Evolutionary conservation across 2,888 invertebrate genomes (phyloP).

Genomic region (Hydrotaea diabolus): DNA sequence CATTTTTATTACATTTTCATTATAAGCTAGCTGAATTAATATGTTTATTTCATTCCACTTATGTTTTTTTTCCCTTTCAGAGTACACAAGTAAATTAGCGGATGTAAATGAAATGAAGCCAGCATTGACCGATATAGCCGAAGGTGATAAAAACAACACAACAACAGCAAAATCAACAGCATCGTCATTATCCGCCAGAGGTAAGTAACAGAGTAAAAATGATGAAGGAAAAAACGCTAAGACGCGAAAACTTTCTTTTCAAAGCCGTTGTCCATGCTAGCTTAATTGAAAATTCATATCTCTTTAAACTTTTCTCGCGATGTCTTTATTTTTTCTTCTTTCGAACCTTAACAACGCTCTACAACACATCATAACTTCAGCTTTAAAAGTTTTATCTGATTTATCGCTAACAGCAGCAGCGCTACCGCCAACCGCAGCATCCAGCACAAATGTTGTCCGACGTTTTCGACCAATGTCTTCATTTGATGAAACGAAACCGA

Average conservation of each 20-base stretch:
- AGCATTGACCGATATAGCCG: conserved; percentile 76
- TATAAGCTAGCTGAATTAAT: conserved; percentile 27
- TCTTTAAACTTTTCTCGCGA: background rate
- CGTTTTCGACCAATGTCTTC: conserved; percentile 79
- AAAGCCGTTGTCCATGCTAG: background rate
- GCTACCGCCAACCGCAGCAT: conserved; percentile 28
- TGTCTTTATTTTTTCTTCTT: background rate
- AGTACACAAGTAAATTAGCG: conserved; percentile 70
- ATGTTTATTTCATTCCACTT: conserved; percentile 26
- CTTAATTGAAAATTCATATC: background rate
- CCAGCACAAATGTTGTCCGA: conserved; percentile 74
- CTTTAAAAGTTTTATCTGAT: conserved; percentile 21
- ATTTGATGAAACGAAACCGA: conserved; percentile 93
- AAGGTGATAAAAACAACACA: conserved; percentile 67
- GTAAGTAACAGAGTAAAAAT: conserved; percentile 65
- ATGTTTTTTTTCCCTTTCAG: conserved; percentile 62
- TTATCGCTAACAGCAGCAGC: background rate
- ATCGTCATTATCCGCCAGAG: conserved; percentile 59
- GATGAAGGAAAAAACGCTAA: background rate
- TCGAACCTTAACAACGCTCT: background rate
- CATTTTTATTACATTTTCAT: background rate
- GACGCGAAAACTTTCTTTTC: background rate
- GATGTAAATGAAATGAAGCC: conserved; percentile 71
- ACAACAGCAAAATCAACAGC: conserved; percentile 40
- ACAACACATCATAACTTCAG: background rate